A percentile compares a stretch with the other conserved stretches of the same genome.
Conservation (phyloP, 2,888 invertebrate species). For the Chelonus formosanus region DNA sequence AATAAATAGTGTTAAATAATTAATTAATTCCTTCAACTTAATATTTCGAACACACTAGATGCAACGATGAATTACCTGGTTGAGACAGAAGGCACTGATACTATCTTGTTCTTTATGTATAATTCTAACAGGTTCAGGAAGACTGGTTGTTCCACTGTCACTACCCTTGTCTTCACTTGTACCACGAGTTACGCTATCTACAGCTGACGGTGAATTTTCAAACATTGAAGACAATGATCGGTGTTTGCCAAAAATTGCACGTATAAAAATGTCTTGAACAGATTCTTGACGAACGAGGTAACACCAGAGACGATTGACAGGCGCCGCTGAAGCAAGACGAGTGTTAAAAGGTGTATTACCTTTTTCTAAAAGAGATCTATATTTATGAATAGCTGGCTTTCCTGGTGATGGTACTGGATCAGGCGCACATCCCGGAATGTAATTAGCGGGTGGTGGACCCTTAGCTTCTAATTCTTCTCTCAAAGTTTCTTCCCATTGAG, state of each 20-base stretch:
- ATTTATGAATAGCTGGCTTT: slow-evolving; percentile 90
- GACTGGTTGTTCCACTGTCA: slow-evolving; percentile 62
- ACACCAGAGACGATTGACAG: slow-evolving; percentile 88
- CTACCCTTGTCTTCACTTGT: slow-evolving; percentile 60
- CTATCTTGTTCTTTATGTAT: slow-evolving; percentile 99
- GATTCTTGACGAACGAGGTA: slow-evolving; percentile 91
- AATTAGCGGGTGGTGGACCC: slow-evolving; percentile 83
- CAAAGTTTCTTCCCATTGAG: slow-evolving; percentile 87
- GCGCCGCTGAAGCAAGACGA: slow-evolving; percentile 76
- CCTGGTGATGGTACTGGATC: slow-evolving; percentile 70
- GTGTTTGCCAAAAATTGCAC: slow-evolving; percentile 90
- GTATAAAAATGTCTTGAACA: slow-evolving; percentile 93
- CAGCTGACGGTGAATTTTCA: slow-evolving; percentile 59
- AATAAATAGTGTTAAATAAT: no score
- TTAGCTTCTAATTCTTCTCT: slow-evolving; percentile 79
- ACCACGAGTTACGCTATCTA: slow-evolving; percentile 54
- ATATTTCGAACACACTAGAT: no score
- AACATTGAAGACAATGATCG: slow-evolving; percentile 69
- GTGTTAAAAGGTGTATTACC: slow-evolving; percentile 93
- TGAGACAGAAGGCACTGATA: slow-evolving; percentile 95
- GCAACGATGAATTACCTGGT: slow-evolving; percentile 72
- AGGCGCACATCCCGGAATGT: slow-evolving; percentile 90
- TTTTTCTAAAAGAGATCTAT: slow-evolving; percentile 88
- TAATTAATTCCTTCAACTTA: no score
- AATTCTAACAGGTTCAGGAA: slow-evolving; percentile 88